A percentile compares a stretch with the other conserved stretches of the same genome.
Conservation (phyloP, 2,113 vertebrate species). For the Amazona vittata region DNA sequence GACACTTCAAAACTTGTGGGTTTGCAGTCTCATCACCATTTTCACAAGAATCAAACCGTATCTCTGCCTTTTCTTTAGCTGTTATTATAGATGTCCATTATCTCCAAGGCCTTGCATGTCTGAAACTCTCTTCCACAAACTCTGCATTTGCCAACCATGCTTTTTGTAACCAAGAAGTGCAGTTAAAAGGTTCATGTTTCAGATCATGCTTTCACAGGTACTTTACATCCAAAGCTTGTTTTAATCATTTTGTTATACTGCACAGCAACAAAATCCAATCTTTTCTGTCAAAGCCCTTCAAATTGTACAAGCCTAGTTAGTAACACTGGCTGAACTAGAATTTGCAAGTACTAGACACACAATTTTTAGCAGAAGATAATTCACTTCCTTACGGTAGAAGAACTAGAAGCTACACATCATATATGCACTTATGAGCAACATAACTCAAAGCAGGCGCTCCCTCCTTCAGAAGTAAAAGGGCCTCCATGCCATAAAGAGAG, state of each 20-base stretch:
- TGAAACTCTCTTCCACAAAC: not conserved
- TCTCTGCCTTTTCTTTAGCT: not conserved
- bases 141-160: not conserved
- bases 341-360: not conserved
- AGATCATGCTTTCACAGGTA: not conserved
- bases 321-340: not conserved
- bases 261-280: not conserved
- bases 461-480: not conserved
- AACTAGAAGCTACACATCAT: not conserved
- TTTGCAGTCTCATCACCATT: not conserved
- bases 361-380: not conserved
- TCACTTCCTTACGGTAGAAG: not conserved
- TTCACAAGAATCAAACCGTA: not conserved
- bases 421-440: not conserved
- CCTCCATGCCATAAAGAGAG: not conserved
- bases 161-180: not conserved
- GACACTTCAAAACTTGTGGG: not conserved
- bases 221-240: not conserved
- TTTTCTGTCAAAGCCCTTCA: not conserved
- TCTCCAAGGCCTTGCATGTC: not conserved
- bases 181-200: not conserved
- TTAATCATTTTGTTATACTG: not conserved
- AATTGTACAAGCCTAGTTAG: not conserved
- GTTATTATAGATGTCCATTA: not conserved
- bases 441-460: not conserved